A percentile compares a stretch with the other conserved stretches of the same genome.
These are phyloP conservation scores for Centroberyx gerrardi DNA, from an alignment of 2,797 vertebrate species.

Conservation along the genomic window DNA sequence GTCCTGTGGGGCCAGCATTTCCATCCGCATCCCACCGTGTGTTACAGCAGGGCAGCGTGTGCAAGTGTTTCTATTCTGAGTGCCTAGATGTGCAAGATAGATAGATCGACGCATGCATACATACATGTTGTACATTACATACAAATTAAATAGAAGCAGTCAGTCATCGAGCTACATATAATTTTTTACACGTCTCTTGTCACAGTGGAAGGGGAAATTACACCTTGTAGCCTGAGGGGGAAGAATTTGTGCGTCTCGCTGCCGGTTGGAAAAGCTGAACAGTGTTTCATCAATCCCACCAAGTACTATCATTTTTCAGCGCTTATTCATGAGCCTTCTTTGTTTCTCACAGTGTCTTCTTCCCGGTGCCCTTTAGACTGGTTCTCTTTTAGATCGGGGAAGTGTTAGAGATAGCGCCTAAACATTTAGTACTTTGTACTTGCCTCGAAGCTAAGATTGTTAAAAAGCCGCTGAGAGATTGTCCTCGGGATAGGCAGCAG, in stretches of 20 bases:
- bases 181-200: constrained; percentile 76
- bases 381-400: constrained; percentile 71
- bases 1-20: constrained; percentile 84
- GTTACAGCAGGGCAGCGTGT: constrained; percentile 68
- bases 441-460: constrained; percentile 83
- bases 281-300: constrained; percentile 80
- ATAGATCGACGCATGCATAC: constrained; percentile 31
- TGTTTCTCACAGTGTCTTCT: constrained; percentile 73
- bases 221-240: constrained; percentile 79
- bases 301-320: constrained; percentile 82
- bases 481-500: constrained; percentile 72
- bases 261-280: constrained; percentile 79
- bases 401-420: constrained; percentile 79
- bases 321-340: constrained; percentile 74
- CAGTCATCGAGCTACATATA: constrained; percentile 68
- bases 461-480: constrained; percentile 77
- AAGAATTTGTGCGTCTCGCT: constrained; percentile 75
- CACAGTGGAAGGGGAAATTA: constrained; percentile 82
- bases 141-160: constrained; percentile 63
- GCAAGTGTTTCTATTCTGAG: constrained; percentile 70
- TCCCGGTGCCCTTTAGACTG: constrained; percentile 78
- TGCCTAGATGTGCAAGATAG: constrained; percentile 29
- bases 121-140: constrained; percentile 38
- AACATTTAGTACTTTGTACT: constrained; percentile 85
- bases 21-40: constrained; percentile 78